Base-by-base conservation (phyloP, 2,797 vertebrate species). In the Cyprinodon diabolis region DNA sequence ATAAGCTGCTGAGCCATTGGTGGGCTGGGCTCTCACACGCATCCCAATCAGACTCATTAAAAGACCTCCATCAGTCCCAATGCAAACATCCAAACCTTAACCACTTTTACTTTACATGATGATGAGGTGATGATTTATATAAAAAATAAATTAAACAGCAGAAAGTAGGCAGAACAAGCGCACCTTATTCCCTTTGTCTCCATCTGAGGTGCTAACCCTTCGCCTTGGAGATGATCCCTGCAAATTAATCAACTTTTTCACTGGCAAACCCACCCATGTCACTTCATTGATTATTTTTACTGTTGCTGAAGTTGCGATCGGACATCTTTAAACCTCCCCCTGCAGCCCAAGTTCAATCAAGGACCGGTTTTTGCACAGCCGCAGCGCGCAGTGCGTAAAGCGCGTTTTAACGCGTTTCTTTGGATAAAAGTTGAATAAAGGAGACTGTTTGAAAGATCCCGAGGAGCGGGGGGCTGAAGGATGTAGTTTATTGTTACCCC, bases 401-500 rank as follows among this genome's bases (percentile, higher is more conserved):
- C 73, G 51, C 66, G 66, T 82, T 77, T 45, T 17, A 68, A 72
- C 58, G 49, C 74, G 69, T 71, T 54, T 6, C 21, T 37, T 11
- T 19, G 72, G 40, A 72, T 49, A 65, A 87, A 87, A 90, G 85
- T 89, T 82, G 60, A 57, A 51, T 21, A 15, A 70, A 78, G 68
- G 1, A 17, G 47, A 4, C 1, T 55, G 55, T 62, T 62, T 43
- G 6, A 68, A 12, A 75, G 6, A 0, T 43, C n/a, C 13, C 11
- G 14, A 65, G 11, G 6, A 70, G 55, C 55, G 72, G 51, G 76
- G 68, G 51, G 30, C 82, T 57, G 76, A 3, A 84, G 70, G 86
- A 86, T 84, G 84, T 77, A 45, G 72, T 80, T 87, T 89, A 90
- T 91, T 92, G 92, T 93, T 92, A 81, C 84, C 85, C 85, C 86